These are phyloP conservation scores for Corvus hawaiiensis DNA, from an alignment of 2,113 vertebrate species.

Conservation along the genomic window DNA sequence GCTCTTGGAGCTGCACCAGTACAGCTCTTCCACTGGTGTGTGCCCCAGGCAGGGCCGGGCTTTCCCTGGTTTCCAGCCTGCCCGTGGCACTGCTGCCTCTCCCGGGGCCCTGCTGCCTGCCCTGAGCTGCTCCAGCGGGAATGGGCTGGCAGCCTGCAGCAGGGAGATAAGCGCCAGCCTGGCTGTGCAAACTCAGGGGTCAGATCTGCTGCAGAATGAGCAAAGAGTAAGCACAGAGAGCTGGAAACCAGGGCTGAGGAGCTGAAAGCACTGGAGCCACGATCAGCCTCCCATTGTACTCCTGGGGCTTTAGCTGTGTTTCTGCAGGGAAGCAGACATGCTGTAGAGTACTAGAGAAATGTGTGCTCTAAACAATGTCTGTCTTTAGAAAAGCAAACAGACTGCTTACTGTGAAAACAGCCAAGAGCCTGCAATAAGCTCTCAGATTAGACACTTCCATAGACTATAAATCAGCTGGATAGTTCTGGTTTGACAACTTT, in stretches of 20 bases:
- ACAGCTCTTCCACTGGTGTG: background rate
- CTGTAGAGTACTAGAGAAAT: background rate
- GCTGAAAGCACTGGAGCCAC: background rate
- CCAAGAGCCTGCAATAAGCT: background rate
- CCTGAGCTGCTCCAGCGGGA: rapidly evolving
- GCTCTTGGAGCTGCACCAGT: background rate
- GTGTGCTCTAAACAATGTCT: background rate
- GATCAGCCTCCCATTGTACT: background rate
- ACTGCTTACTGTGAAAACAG: background rate
- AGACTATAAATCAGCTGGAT: background rate
- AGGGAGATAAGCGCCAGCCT: background rate
- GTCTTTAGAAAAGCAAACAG: background rate
- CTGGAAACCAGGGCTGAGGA: background rate
- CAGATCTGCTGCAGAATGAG: background rate
- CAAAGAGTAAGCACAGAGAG: background rate
- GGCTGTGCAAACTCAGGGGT: background rate
- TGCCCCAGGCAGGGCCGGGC: background rate
- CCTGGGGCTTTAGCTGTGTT: background rate
- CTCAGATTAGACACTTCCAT: background rate
- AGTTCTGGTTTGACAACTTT: background rate
- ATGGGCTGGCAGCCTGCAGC: background rate
- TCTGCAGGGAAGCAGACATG: background rate
- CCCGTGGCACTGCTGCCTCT: background rate
- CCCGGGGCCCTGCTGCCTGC: rapidly evolving
- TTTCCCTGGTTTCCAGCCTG: background rate